Percentiles rank a stretch among this genome's conserved stretches.
phyloP scores from a whole-genome alignment of 1,140 invertebrate species.

The Macrocentrus cingulum region DNA sequence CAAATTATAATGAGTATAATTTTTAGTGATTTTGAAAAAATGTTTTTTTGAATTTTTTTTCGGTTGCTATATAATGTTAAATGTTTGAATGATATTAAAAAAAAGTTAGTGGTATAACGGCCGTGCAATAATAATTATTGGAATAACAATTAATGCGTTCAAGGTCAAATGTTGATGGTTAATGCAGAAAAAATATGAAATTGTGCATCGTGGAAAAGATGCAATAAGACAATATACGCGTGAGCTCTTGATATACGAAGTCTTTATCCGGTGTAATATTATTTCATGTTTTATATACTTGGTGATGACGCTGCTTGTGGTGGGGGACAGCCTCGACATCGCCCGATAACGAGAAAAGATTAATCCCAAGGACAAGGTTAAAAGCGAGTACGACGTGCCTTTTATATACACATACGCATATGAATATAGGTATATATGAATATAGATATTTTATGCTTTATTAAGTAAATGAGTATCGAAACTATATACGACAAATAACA shows the following conservation, averaged over 20 bases:
- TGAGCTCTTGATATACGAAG: no score
- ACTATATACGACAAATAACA: constrained; percentile 11
- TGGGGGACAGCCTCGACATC: constrained; percentile 37
- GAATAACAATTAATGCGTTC: constrained; percentile 16
- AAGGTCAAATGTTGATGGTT: constrained; percentile 5
- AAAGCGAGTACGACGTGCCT: constrained; percentile 8
- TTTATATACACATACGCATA: constrained; percentile 2
- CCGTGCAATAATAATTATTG: constrained; percentile 26
- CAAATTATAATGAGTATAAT: no score
- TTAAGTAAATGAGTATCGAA: neutral
- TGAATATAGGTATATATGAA: no score
- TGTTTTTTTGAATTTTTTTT: no score
- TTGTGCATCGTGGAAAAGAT: neutral
- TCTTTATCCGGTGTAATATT: no score
- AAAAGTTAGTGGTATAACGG: constrained; percentile 9
- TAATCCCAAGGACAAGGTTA: constrained; percentile 56
- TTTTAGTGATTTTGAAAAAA: no score
- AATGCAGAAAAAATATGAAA: neutral
- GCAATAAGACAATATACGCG: no score
- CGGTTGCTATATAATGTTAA: no score
- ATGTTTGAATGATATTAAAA: no score
- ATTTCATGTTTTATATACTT: no score
- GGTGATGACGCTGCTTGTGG: no score
- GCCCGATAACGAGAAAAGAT: constrained; percentile 56
- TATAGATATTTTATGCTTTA: no score